Conservation (phyloP, 2,888 invertebrate species). For the Catocala nupta region DNA sequence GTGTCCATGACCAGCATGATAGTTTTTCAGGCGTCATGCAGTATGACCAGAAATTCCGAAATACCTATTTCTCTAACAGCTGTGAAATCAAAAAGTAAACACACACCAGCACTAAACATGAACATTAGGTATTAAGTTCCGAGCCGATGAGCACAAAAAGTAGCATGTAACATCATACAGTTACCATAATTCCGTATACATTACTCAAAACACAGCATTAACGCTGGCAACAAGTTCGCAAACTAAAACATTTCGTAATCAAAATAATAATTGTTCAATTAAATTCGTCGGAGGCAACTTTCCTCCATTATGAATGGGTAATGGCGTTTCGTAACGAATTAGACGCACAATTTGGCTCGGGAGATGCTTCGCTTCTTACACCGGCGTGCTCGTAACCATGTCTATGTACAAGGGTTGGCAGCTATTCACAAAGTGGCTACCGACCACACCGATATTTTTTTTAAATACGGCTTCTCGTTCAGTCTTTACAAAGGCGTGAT, state of each 20-base stretch:
- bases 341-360: constrained; percentile 54
- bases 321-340: constrained; percentile 60
- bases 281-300: constrained; percentile 48
- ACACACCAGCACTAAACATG: too few species aligned
- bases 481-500: too few species aligned
- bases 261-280: constrained; percentile 46
- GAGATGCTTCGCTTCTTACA: constrained; percentile 44
- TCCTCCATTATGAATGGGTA: constrained; percentile 59
- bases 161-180: neutral
- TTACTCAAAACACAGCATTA: constrained; percentile 13
- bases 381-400: constrained; percentile 28
- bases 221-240: constrained; percentile 32
- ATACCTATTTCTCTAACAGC: too few species aligned
- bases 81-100: too few species aligned
- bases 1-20: too few species aligned
- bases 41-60: too few species aligned
- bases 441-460: too few species aligned
- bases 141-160: neutral
- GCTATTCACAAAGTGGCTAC: too few species aligned
- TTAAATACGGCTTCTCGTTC: too few species aligned
- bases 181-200: neutral
- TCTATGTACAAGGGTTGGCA: constrained; percentile 12
- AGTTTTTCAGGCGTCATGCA: too few species aligned
- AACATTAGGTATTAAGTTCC: too few species aligned
- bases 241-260: constrained; percentile 44